Percentiles rank a stretch among this genome's conserved stretches.
Evolutionary conservation across 2,113 vertebrate species (phyloP).

Genomic region (Colossoma macropomum): DNA sequence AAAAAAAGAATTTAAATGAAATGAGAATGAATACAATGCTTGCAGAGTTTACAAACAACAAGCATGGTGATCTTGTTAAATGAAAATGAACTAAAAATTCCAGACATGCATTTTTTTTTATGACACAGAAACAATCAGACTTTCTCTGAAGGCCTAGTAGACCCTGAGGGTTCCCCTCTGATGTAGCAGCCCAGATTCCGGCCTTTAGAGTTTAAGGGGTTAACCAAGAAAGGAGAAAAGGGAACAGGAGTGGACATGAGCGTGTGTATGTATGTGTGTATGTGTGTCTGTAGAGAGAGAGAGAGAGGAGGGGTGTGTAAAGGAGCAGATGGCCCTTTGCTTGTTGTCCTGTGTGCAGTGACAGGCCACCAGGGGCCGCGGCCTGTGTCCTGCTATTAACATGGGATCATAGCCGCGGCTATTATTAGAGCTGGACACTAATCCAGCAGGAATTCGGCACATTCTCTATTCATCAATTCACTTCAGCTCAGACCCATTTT

Average conservation of each 20-base stretch:
- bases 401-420: slow-evolving; percentile 29
- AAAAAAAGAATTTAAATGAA: too few relatives aligned
- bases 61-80: too few relatives aligned
- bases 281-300: not conserved
- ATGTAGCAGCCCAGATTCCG: too few relatives aligned
- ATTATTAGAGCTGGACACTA: slow-evolving; percentile 26
- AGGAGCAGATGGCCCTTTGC: slow-evolving; percentile 33
- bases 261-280: not conserved
- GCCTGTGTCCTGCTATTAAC: slow-evolving; percentile 34
- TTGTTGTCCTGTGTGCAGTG: slow-evolving; percentile 24
- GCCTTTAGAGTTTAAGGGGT: not conserved
- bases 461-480: slow-evolving; percentile 36
- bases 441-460: slow-evolving; percentile 22
- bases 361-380: slow-evolving; percentile 21
- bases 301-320: not conserved
- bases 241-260: not conserved
- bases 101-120: too few relatives aligned
- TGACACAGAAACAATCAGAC: too few relatives aligned
- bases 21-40: too few relatives aligned
- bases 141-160: too few relatives aligned
- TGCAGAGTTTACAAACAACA: too few relatives aligned
- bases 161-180: too few relatives aligned
- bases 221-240: not conserved
- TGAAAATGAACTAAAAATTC: too few relatives aligned
- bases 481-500: not conserved